These are phyloP conservation scores for Cheirogaleus medius DNA, from an alignment of 2,113 vertebrate species.

Conservation along the genomic window DNA sequence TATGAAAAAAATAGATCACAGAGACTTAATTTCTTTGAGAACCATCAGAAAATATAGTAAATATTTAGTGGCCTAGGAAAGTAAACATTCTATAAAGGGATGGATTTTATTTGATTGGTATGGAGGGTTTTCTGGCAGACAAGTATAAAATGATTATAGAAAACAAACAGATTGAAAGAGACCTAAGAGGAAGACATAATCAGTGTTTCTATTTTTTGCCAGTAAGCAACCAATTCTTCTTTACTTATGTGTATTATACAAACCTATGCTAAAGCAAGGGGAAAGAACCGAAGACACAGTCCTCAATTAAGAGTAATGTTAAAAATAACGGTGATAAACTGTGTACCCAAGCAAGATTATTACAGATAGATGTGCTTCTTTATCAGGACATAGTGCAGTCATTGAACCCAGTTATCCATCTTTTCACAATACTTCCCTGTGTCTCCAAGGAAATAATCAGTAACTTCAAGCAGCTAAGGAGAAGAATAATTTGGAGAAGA, in stretches of 20 bases:
- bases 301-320: neutral
- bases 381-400: neutral
- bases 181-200: neutral
- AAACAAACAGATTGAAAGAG: neutral
- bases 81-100: neutral
- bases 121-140: neutral
- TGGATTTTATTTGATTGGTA: neutral
- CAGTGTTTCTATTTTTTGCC: neutral
- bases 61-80: neutral
- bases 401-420: neutral
- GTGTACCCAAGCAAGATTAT: neutral
- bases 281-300: neutral
- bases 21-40: neutral
- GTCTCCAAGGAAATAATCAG: constrained; percentile 40
- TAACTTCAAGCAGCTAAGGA: neutral
- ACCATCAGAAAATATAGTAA: neutral
- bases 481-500: neutral
- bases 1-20: neutral
- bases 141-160: neutral
- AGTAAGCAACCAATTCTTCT: neutral
- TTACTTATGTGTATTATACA: neutral
- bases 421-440: neutral
- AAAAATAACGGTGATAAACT: constrained; percentile 25
- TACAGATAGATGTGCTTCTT: neutral
- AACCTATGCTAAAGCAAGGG: neutral